Evolutionary conservation across 2,797 vertebrate genomes (phyloP), one percentile per base, ranked within the genome.

Genomic region (Thunnus albacares): DNA sequence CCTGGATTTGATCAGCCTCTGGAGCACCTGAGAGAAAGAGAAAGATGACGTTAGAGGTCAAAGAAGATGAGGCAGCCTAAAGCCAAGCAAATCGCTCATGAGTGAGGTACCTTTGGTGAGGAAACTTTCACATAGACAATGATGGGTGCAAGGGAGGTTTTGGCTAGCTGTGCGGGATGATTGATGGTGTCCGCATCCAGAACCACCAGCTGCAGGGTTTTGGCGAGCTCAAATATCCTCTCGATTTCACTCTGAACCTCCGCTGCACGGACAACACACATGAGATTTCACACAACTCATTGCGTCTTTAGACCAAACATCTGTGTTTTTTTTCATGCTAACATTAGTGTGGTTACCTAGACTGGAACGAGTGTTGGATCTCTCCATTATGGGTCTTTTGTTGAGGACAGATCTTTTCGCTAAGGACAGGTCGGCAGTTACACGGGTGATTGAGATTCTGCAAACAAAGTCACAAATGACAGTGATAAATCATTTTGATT

Each of bases 181-280:
- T 99, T 99, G 94, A 99, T 98, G 83, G 98, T 99, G 90, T 99
- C 98, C 0, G 98, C 98, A 0, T 99, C 98, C 94, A 99, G 89
- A 70, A 98, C 94, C 56, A 99, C 98, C 74, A 99, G 92, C 95
- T 99, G 98, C 88, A 99, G 94, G 45, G 97, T 97, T 95, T 98
- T 98, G 90, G 98, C 98, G 76, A 99, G 92, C 92, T 99, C 98
- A 20, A 99, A 99, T 94, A 99, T 99, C 83, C 98, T 96, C 84
- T 99, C 98, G 1, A 98, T 99, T 93, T 99, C 98, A 28, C 97
- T 98, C 95, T 98, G 98, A 33, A 99, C 98, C 93, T 99, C 98
- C 0, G 97, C 98, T 98, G 91, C 65, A 82, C 69, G 73, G 11
- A 83, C 14, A 77, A 62, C 24, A 74, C 13, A 70, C n/a, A 64